Evolutionary conservation across 1,140 invertebrate species (phyloP), one percentile per base, ranked within the genome.

Genomic region (Musca domestica): DNA sequence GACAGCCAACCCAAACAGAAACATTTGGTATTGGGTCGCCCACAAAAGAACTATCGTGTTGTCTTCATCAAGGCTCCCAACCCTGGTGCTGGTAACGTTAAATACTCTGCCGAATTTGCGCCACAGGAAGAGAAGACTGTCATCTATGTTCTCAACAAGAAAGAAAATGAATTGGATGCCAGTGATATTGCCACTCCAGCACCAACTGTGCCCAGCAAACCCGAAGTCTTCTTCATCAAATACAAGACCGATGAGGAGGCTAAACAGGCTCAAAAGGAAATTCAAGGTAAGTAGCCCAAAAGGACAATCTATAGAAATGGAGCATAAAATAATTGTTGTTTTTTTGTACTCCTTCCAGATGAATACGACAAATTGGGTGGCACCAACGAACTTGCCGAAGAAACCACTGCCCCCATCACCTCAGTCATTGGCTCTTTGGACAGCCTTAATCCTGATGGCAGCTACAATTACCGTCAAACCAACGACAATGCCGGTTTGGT

Each of bases 11-110:
- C n/a, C 12, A 67, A 68, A 22, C 27, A 23, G 5, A 65, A 66
- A 66, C 70, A 71, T 20, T 64, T 71, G 15, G 70, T 71, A 48
- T 67, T 71, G 23, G 68, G 68, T 23, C 84, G 86, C 12, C 83
- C 89, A 71, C 89, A 91, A 82, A 91, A 91, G 73, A 90, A 92
- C 81, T 91, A 91, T 84, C 91, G 91, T 79, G 92, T 92, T 74
- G 91, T 93, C 77, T 92, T 92, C 87, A 91, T 92, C 80, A 91
- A 91, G 85, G 89, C 91, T 46, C 90, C 91, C 47, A 86, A 87
- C 66, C 86, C 88, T 89, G 90, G 47, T 86, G 87, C 19, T 85
- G 85, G 73, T 87, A 61, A 66, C 58, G 51, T 68, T 46, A 67
- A 67, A 51, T 68, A 67, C 7, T 70, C 69, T 1, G 69, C 69